Evolutionary conservation across 2,888 invertebrate species (phyloP).

Genomic region (Hypsopygia costalis): DNA sequence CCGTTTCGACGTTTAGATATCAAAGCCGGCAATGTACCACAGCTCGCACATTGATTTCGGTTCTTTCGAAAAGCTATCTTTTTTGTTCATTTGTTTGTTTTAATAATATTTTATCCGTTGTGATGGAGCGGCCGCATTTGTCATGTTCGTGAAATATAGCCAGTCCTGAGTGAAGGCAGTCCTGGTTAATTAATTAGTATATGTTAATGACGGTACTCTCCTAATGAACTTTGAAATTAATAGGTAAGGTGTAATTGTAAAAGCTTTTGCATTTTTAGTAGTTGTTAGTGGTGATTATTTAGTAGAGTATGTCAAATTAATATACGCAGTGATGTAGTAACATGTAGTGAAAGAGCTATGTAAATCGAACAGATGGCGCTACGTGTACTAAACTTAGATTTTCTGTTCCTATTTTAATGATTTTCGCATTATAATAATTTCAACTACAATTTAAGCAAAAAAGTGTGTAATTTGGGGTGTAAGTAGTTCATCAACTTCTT

Average conservation of each 20-base stretch:
- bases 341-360: too few relatives aligned
- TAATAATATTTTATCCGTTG: slow-evolving; percentile 78
- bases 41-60: slow-evolving; percentile 79
- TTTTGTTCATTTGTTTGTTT: slow-evolving; percentile 80
- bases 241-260: slow-evolving; percentile 1
- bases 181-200: slow-evolving; percentile 69
- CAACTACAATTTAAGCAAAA: too few relatives aligned
- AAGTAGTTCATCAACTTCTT: too few relatives aligned
- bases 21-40: slow-evolving; percentile 53
- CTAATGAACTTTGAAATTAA: slow-evolving; percentile 41
- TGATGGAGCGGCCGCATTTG: slow-evolving; percentile 78
- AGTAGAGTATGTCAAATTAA: not conserved
- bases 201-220: slow-evolving; percentile 61
- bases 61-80: slow-evolving; percentile 74
- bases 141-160: slow-evolving; percentile 72
- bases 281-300: not conserved
- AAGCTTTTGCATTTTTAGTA: not conserved
- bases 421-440: too few relatives aligned
- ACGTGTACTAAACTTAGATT: too few relatives aligned
- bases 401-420: too few relatives aligned
- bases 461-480: too few relatives aligned
- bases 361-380: too few relatives aligned
- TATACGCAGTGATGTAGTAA: too few relatives aligned
- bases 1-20: slow-evolving; percentile 27
- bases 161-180: slow-evolving; percentile 51